A percentile compares a stretch with the other conserved stretches of the same genome.
phyloP scores from a whole-genome alignment of 2,113 vertebrate species.

The Capricornis sumatraensis region DNA sequence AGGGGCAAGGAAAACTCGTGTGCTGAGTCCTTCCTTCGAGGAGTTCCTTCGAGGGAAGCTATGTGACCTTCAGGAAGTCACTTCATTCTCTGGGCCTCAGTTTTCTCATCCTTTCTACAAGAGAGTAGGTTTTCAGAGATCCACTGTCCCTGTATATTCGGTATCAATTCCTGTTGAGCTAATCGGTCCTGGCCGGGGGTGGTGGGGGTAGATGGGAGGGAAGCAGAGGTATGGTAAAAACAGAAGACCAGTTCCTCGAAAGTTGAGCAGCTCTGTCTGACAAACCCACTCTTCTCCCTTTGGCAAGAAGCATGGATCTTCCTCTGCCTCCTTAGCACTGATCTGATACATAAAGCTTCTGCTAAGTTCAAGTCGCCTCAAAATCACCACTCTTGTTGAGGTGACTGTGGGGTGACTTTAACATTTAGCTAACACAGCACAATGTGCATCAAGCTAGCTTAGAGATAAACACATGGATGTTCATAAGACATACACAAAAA shows the following conservation, averaged over 20 bases:
- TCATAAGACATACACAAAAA: conserved; percentile 48
- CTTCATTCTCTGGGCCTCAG: neutral
- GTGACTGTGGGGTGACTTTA: conserved; percentile 58
- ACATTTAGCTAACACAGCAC: conserved; percentile 67
- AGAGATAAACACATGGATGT: conserved; percentile 57
- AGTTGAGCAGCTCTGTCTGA: neutral
- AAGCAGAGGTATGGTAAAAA: neutral
- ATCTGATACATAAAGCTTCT: conserved; percentile 35
- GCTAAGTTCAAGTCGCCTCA: conserved; percentile 29
- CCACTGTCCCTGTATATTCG: neutral
- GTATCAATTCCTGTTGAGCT: neutral
- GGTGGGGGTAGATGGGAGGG: fast-evolving
- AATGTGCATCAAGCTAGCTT: conserved; percentile 13
- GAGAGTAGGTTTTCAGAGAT: neutral
- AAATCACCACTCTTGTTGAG: conserved; percentile 46
- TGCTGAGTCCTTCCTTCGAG: neutral
- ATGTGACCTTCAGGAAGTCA: neutral
- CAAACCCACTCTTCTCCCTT: neutral
- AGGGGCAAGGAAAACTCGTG: neutral
- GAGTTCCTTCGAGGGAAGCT: neutral
- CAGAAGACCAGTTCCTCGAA: neutral
- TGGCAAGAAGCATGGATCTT: neutral
- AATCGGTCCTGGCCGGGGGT: fast-evolving
- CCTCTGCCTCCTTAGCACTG: neutral
- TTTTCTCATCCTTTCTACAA: neutral